Base-by-base conservation (phyloP, 2,888 invertebrate genomes). In the Agrotis exclamationis region DNA sequence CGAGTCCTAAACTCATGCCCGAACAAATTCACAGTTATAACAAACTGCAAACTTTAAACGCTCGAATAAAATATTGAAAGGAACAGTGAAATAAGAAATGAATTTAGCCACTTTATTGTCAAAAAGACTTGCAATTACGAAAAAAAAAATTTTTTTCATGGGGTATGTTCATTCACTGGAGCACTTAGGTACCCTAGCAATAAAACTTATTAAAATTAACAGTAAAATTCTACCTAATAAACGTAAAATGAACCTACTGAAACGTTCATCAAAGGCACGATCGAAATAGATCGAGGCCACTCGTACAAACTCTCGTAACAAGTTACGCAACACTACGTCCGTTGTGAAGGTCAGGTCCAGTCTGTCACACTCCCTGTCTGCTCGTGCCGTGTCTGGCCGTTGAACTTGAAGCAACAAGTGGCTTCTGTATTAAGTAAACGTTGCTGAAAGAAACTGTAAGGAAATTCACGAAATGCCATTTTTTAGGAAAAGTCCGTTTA, bases 371-470 rank as follows among this genome's bases (percentile, higher is more conserved):
- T 9, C 7, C 16, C 53, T 53, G 51, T 14, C 22, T 22, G 14
- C 51, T 51, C 14, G 39, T 39, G 39, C 39, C 39, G 39, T 14
- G 14, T 51, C 22, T 24, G 53, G 24, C 16, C 24, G 24, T 24
- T 53, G 24, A 53, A 16, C 53, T 53, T 9, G 53, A 53, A 14
- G 14, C 53, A 53, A 53, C 53, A 53, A 53, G 53, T 50, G 20
- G 50, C 2, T 53, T 53, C n/a, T 50, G 48, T 50, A 53, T 53
- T 24, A 53, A 24, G 24, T 53, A 53, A 24, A 24, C 7, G 53
- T 14, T 53, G 7, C 24, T 16, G 7, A 24, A 13, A n/a, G 7
- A 24, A 24, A 53, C 48, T n/a, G 48, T 50, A 50, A 50, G 20
- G 48, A 20, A 50, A 50, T 24, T 53, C 53, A 24, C 24, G 16